A percentile compares a stretch with the other conserved stretches of the same genome.
Evolutionary conservation across 2,888 invertebrate genomes (phyloP).

Genomic region (Bombylius major): DNA sequence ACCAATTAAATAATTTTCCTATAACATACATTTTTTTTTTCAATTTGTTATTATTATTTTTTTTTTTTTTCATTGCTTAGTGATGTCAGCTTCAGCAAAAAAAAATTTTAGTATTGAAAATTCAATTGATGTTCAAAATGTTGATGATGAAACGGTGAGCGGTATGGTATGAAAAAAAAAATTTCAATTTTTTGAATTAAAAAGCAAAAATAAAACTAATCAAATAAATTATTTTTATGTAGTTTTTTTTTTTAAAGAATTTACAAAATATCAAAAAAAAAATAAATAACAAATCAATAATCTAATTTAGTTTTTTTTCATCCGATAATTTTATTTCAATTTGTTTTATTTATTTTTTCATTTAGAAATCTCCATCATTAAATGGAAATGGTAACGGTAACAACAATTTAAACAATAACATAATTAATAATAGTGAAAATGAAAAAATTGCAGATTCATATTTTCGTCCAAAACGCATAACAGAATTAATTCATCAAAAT

Average conservation of each 20-base stretch:
- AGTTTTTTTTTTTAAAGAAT: too few species aligned
- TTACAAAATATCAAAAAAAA: too few species aligned
- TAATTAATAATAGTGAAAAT: background rate
- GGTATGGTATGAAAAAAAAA: background rate
- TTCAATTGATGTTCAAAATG: background rate
- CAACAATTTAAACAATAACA: too few species aligned
- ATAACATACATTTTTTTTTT: background rate
- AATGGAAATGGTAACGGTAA: background rate
- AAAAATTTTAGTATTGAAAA: background rate
- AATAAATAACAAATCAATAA: too few species aligned
- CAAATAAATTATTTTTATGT: too few species aligned
- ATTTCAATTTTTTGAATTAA: slow-evolving; percentile 15
- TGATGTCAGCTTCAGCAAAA: background rate
- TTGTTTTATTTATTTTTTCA: background rate
- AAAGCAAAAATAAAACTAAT: slow-evolving; percentile 10
- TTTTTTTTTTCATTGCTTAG: background rate
- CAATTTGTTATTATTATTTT: background rate
- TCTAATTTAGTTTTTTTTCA: too few species aligned
- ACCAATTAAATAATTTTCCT: too few species aligned
- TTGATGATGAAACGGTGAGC: background rate
- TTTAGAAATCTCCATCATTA: background rate
- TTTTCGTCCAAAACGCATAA: slow-evolving; percentile 53
- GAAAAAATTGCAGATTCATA: slow-evolving; percentile 53
- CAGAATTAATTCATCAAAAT: slow-evolving; percentile 44
- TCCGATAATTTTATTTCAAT: background rate